phyloP scores from a whole-genome alignment of 2,797 vertebrate species.

The Hippopotamyrus pictus region DNA sequence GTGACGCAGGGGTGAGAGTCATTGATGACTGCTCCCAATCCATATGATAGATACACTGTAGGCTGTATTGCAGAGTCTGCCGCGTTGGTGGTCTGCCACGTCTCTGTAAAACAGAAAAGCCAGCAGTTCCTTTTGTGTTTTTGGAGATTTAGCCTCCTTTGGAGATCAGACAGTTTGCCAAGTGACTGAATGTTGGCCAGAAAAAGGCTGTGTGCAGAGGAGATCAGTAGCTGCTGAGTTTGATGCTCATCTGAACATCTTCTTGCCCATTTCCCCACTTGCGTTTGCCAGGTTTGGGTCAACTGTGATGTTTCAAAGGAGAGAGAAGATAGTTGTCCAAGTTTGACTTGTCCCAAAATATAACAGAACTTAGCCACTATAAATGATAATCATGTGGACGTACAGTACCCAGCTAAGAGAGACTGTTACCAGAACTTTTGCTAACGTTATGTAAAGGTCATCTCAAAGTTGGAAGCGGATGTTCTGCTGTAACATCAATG shows the following conservation, averaged over 20 bases:
- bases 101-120: neutral
- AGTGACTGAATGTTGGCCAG: neutral
- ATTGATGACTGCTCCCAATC: neutral
- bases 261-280: neutral
- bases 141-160: neutral
- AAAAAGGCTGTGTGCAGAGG: neutral
- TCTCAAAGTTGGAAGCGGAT: neutral
- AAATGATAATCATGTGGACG: neutral
- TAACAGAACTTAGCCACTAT: neutral
- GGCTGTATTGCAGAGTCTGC: neutral
- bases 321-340: neutral
- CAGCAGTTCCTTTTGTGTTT: neutral
- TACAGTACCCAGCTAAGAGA: neutral
- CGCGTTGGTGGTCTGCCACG: neutral
- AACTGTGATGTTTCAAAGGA: neutral
- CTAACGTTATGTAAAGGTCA: neutral
- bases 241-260: neutral
- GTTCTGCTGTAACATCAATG: neutral
- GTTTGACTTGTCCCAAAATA: neutral
- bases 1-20: neutral
- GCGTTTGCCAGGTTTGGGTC: neutral
- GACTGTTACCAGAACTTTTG: neutral
- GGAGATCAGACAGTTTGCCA: neutral
- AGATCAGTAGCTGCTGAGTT: neutral
- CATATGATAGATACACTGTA: neutral